These are phyloP conservation scores for Ceraclea dissimilis DNA, from an alignment of 2,888 invertebrate genomes.

Conservation along the genomic window DNA sequence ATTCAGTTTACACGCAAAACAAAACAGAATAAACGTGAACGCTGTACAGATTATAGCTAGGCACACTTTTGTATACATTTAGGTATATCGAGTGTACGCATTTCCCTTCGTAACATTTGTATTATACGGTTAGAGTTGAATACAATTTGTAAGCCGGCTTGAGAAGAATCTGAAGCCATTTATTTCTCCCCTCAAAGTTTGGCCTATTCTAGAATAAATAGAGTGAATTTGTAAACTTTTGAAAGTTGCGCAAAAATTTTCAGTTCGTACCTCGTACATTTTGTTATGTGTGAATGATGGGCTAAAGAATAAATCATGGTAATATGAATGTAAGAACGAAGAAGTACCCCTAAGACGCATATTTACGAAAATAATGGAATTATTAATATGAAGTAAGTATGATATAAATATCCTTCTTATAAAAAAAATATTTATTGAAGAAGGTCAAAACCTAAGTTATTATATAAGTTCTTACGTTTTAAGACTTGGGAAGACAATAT, in stretches of 20 bases:
- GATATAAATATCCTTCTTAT: too few relatives aligned
- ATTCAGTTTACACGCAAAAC: neutral
- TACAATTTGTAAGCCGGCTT: slow-evolving; percentile 4
- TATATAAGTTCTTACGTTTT: too few relatives aligned
- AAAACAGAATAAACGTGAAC: neutral
- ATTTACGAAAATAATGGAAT: too few relatives aligned
- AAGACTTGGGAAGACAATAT: too few relatives aligned
- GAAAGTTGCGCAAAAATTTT: neutral
- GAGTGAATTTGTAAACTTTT: slow-evolving; percentile 8
- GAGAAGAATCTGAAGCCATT: slow-evolving; percentile 9
- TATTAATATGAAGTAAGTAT: too few relatives aligned
- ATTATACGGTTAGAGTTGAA: neutral
- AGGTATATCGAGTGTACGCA: neutral
- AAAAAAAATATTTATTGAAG: too few relatives aligned
- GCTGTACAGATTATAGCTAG: neutral
- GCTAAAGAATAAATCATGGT: too few relatives aligned
- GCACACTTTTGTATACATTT: neutral
- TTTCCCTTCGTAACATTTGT: neutral
- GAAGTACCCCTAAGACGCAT: too few relatives aligned
- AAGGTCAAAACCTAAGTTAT: too few relatives aligned
- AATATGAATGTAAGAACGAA: too few relatives aligned
- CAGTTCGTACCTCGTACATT: too few relatives aligned
- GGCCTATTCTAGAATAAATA: slow-evolving; percentile 11
- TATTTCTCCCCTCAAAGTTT: slow-evolving; percentile 8
- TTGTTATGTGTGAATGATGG: too few relatives aligned